Base-by-base conservation (phyloP, 2,888 invertebrate genomes). In the Ormyrus thymus region DNA sequence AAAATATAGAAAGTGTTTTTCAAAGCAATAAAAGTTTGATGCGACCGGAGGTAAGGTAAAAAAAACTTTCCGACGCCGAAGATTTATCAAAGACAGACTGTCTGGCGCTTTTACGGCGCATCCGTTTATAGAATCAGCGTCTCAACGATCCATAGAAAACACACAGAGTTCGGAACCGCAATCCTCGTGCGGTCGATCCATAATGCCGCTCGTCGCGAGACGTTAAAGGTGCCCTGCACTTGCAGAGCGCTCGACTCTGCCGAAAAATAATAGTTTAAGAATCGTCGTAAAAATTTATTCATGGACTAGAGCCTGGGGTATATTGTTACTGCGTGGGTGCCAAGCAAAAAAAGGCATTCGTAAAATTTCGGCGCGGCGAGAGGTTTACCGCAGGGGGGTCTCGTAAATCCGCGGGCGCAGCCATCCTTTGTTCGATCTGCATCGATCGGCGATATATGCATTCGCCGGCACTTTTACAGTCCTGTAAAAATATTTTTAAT, bases 271-370 rank as follows among this genome's bases (percentile, higher is more conserved):
- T 81, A 76, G 78, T 81, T 83, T 76, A 81, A 59, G 80, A 74
- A 66, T 48, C 56, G 76, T 56, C 78, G 80, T 84, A 83, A 84
- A 85, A 85, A 83, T 84, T 82, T 83, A 83, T 83, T 83, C 73
- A 71, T 62, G 78, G 66, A 80, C 82, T 64, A 58, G 8, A 11
- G 11, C 46, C 71, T 29, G 70, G 58, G 62, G 48, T 10, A 46
- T 15, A 10, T 51, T 64, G 50, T 68, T 59, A 61, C 53, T 15
- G 11, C 45, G 50, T 10, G 4, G 10, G n/a, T 13, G 50, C 9
- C 10, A 43, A 8, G 8, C 55, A 68, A n/a, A 13, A 66, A 64
- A 53, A 9, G 13, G 69, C 29, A 68, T 66, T 68, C 61, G 50
- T 48, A 65, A 58, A 79, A 74, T 29, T 29, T 29, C 59, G 61